phyloP scores from a whole-genome alignment of 2,797 vertebrate species.

The Buphagus erythrorhynchus region DNA sequence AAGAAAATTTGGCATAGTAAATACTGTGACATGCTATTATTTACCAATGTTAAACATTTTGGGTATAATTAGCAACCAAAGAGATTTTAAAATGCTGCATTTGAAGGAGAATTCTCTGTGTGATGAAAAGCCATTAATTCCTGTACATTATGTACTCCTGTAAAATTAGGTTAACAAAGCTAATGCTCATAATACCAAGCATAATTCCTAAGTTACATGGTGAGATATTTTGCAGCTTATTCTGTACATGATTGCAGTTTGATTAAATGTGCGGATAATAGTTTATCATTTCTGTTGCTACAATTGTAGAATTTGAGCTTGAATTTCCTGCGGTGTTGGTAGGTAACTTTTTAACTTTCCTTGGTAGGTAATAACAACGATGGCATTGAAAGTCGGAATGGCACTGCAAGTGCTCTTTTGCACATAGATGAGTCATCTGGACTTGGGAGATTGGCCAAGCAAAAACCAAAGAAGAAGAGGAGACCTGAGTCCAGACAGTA shows the following conservation, averaged over 20 bases:
- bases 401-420: constrained; percentile 93
- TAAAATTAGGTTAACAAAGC: background rate
- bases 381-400: constrained; percentile 94
- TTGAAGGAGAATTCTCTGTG: background rate
- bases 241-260: background rate
- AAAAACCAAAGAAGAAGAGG: constrained; percentile 92
- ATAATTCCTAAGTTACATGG: background rate
- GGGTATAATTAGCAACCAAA: background rate
- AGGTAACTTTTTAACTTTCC: constrained; percentile 51
- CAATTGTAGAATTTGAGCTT: background rate
- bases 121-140: background rate
- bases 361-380: constrained; percentile 83
- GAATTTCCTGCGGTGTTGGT: background rate
- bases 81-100: background rate
- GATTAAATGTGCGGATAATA: background rate
- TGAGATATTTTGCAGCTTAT: background rate
- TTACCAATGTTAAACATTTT: background rate
- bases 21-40: background rate
- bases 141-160: background rate
- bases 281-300: background rate
- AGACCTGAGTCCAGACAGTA: constrained; percentile 94
- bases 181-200: background rate
- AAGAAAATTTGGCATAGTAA: background rate
- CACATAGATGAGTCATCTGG: constrained; percentile 91
- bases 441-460: constrained; percentile 88